Conservation (phyloP, 1,140 invertebrate species). For the Hestina assimilis region DNA sequence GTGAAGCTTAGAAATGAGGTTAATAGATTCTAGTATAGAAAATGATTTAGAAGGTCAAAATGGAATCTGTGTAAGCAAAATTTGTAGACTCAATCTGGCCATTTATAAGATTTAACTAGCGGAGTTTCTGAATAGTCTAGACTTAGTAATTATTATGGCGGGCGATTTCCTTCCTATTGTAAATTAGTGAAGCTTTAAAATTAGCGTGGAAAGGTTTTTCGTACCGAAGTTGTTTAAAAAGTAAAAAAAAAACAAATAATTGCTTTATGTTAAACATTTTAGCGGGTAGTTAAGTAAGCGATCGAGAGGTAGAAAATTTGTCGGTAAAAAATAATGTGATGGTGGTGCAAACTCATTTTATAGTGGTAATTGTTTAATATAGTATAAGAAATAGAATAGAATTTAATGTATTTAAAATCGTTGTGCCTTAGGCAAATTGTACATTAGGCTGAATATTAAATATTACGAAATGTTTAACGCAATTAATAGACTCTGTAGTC, state of each 20-base stretch:
- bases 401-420: constrained; percentile 49
- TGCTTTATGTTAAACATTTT: constrained; percentile 30
- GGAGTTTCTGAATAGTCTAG: constrained; percentile 58
- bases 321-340: constrained; percentile 58
- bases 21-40: constrained; percentile 61
- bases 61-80: constrained; percentile 39
- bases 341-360: constrained; percentile 75
- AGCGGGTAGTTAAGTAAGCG: constrained; percentile 56
- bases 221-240: constrained; percentile 24
- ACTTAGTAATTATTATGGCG: constrained; percentile 51
- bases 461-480: constrained; percentile 31
- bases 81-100: constrained; percentile 57
- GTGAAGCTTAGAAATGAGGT: constrained; percentile 45
- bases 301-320: constrained; percentile 49
- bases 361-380: constrained; percentile 56
- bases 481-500: constrained; percentile 48
- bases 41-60: constrained; percentile 45
- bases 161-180: constrained; percentile 50
- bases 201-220: constrained; percentile 33
- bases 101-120: constrained; percentile 57
- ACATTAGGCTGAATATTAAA: constrained; percentile 40
- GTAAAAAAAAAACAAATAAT: constrained; percentile 17
- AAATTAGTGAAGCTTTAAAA: constrained; percentile 58
- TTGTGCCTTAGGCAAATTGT: constrained; percentile 64
- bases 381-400: constrained; percentile 67